Evolutionary conservation across 2,113 vertebrate genomes (phyloP).

Genomic region (Siniperca chuatsi): DNA sequence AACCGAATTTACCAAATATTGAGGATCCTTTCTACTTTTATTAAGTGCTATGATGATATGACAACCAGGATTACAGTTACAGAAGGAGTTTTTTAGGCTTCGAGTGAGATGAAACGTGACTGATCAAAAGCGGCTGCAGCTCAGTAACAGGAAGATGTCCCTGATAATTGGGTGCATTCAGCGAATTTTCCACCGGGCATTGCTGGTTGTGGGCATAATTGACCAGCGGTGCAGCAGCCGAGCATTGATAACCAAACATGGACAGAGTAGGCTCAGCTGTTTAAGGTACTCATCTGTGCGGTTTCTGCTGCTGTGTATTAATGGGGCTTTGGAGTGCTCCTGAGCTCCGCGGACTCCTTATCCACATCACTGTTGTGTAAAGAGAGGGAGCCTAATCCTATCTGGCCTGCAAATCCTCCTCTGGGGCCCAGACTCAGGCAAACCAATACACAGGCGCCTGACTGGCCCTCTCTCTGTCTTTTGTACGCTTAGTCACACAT

Average conservation of each 20-base stretch:
- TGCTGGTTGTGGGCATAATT: slow-evolving; percentile 48
- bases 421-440: slow-evolving; percentile 78
- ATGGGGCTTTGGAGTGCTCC: slow-evolving; percentile 80
- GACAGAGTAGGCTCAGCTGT: slow-evolving; percentile 70
- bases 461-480: slow-evolving; percentile 68
- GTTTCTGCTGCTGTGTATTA: slow-evolving; percentile 75
- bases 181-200: slow-evolving; percentile 45
- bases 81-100: slow-evolving; percentile 1
- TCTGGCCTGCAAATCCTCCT: slow-evolving; percentile 83
- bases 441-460: slow-evolving; percentile 73
- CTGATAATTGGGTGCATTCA: slow-evolving; percentile 50
- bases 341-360: slow-evolving; percentile 78
- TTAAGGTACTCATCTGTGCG: slow-evolving; percentile 73
- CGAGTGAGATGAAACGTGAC: slow-evolving; percentile 28
- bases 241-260: slow-evolving; percentile 70
- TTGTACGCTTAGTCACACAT: slow-evolving; percentile 51
- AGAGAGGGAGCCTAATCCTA: slow-evolving; percentile 85
- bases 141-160: slow-evolving; percentile 13
- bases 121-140: slow-evolving; percentile 36
- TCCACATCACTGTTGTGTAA: slow-evolving; percentile 85
- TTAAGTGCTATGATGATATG: background rate
- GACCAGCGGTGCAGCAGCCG: slow-evolving; percentile 46
- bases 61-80: background rate
- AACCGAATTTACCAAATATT: background rate
- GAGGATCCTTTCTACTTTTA: background rate